Base-by-base conservation (phyloP, 30 jellyfish, hydroid and myxozoan species). In the Pseudorhiza aurosa region DNA sequence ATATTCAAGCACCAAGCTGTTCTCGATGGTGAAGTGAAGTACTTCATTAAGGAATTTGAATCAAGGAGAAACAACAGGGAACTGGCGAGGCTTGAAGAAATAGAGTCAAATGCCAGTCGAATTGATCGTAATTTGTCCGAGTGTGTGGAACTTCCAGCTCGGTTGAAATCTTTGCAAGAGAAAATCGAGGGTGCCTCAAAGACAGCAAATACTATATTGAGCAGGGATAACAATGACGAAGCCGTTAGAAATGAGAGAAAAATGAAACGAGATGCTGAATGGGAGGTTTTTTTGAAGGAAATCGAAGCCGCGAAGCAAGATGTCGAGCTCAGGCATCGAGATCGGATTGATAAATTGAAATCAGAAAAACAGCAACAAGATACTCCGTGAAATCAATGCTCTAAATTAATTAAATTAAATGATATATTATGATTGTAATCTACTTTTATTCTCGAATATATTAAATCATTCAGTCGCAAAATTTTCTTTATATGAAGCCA, bases 61-160 rank as follows among this genome's bases (percentile, higher is more conserved):
- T 47, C 95, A 7, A 65, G 76, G 25, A 84, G 95, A 30, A 74
- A 65, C 68, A 73, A 84, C 78, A 72, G 95, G 35, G 95, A 84
- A 28, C 15, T 17, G 2, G 60, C 40, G 1, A 71, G 88, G 42
- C 77, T 84, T 2, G 49, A 84, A 17, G 95, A 72, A 6, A 78
- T 84, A 1, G 44, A 14, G 4, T 58, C 95, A 5, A 43, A 21
- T 12, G 88, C 77, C 5, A 74, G 51, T 14, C 42, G 57, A 21
- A 64, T 80, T 21, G 91, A 62, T 65, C 91, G 65, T 37, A 12
- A 21, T 30, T 42, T 80, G 58, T 72, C 84, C 0, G 91, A 80
- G 60, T 80, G 91, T 65, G 72, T 24, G 31, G 84, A 65, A 15
- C 80, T 46, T 30, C 65, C 91, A 0, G 27, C 77, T 2, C 49